Evolutionary conservation across 2,888 invertebrate genomes (phyloP), one percentile per base, ranked within the genome.

Genomic region (Diaprepes abbreviatus): DNA sequence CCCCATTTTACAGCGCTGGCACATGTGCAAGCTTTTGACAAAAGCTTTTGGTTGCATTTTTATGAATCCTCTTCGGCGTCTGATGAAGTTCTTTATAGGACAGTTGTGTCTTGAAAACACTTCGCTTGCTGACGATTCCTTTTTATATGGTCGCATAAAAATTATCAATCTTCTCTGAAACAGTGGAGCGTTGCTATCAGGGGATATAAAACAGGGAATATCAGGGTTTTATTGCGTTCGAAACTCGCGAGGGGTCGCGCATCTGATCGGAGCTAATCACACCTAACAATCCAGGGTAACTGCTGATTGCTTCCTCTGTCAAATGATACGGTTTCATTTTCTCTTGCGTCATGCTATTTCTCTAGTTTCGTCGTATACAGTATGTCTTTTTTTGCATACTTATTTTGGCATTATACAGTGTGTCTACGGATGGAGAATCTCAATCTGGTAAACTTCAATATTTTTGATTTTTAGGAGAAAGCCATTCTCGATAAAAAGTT

Each of bases 131-230:
- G 74, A 72, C 71, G 72, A 72, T 72, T 74, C 74, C 76, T 75
- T 78, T 81, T 80, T 80, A 80, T 79, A 77, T 75, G 76, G 73
- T 71, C 74, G 73, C 79, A 79, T 81, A 81, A 81, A 81, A 81
- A 81, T 81, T 81, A 80, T 81, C 80, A 48, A 48, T 48, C 48
- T 48, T 48, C 48, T 19, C 28, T 24, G 28, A 43, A 48, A 48
- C 48, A 48, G 21, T 48, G 48, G 28, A 48, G 48, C 48, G 45
- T 28, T 19, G 28, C 28, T 48, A 48, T 48, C 48, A 21, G 48
- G 48, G 48, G 48, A 48, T 10, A 48, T 48, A 48, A 48, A 48
- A 48, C 28, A 21, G 48, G 48, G 48, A 28, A 48, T 48, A 48
- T 48, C 28, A 12, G 24, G 48, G 14, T 48, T 48, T 48, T 48